Conservation (phyloP, 2,888 invertebrate species). For the Platerodrilus igneus region DNA sequence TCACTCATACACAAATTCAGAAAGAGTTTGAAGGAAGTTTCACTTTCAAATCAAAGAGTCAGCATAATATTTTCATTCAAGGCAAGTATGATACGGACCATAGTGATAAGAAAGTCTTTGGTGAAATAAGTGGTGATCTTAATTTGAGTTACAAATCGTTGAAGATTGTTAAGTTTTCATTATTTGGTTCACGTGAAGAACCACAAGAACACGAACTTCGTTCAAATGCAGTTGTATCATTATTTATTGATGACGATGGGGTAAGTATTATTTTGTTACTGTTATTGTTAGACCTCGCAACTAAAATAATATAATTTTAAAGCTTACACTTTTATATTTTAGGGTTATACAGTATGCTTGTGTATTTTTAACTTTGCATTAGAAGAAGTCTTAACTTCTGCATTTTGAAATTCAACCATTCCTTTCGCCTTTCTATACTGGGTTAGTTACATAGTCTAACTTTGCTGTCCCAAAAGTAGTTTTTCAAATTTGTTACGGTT, state of each 20-base stretch:
- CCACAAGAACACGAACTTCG: conserved; percentile 32
- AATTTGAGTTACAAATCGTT: conserved; percentile 56
- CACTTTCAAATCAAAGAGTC: neutral
- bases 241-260: conserved; percentile 35
- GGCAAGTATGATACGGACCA: conserved; percentile 46
- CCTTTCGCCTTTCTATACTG: no score
- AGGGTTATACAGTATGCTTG: no score
- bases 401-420: no score
- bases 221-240: conserved; percentile 29
- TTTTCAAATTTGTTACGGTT: no score
- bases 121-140: conserved; percentile 50
- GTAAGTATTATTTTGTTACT: conserved; percentile 20
- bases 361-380: no score
- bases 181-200: conserved; percentile 40
- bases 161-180: conserved; percentile 53
- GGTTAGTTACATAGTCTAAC: no score
- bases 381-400: no score
- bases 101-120: conserved; percentile 46
- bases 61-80: no score
- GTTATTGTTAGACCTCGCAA: neutral
- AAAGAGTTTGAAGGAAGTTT: conserved; percentile 24
- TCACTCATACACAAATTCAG: conserved; percentile 31
- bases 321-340: no score
- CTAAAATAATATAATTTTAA: no score
- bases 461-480: no score